Conservation (phyloP, 2,113 vertebrate species). For the Xenopus borealis region DNA sequence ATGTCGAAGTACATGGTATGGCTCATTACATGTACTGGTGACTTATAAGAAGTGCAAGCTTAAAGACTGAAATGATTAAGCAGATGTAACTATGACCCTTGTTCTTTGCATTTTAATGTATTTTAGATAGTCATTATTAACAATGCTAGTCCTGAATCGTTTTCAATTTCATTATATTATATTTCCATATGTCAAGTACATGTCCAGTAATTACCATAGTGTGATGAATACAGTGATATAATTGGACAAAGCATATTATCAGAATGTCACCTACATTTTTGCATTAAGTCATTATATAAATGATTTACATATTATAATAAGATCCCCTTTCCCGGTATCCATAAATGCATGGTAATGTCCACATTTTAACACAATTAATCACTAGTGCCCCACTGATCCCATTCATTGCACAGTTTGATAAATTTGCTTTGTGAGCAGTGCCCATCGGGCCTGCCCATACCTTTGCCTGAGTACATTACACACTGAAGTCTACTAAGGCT, state of each 20-base stretch:
- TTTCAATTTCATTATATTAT: background rate
- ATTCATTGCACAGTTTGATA: conserved; percentile 34
- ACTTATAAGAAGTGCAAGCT: no score
- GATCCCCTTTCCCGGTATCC: conserved; percentile 12
- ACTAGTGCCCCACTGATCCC: conserved; percentile 26
- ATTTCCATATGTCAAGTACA: conserved; percentile 35
- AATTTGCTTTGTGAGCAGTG: conserved; percentile 14
- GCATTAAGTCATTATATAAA: conserved; percentile 34
- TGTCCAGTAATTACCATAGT: conserved; percentile 36
- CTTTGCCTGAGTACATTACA: background rate
- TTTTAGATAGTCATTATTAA: conserved; percentile 21
- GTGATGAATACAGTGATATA: conserved; percentile 33
- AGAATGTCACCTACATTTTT: conserved; percentile 23
- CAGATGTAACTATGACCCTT: background rate
- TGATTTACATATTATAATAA: conserved; percentile 45
- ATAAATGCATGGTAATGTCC: conserved; percentile 40
- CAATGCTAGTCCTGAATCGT: background rate
- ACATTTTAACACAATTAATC: conserved; percentile 42
- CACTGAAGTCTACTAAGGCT: background rate
- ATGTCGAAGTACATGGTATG: no score
- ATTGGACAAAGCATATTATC: conserved; percentile 5
- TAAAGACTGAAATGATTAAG: no score
- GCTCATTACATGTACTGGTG: no score
- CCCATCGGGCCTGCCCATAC: background rate
- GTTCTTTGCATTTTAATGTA: conserved; percentile 12